Conservation (phyloP, 2,888 invertebrate species). For the Microplitis deprimator region DNA sequence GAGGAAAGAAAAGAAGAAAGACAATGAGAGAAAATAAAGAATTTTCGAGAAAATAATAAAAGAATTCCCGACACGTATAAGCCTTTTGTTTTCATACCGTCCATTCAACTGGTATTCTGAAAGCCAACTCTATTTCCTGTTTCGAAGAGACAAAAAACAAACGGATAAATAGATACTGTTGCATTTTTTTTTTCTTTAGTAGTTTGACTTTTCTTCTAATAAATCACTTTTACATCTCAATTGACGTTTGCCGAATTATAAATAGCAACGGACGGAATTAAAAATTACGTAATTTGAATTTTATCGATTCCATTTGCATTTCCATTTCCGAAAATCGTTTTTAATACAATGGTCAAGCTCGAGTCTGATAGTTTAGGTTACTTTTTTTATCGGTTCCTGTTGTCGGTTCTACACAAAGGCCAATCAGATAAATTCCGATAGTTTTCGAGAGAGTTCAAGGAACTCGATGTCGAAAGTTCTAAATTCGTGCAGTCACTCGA, state of each 20-base stretch:
- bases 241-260: background rate
- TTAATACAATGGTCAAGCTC: background rate
- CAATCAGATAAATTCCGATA: background rate
- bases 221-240: background rate
- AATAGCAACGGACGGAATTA: background rate
- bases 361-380: background rate
- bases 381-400: background rate
- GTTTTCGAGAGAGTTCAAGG: background rate
- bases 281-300: background rate
- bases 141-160: background rate
- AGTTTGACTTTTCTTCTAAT: background rate
- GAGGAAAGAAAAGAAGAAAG: constrained; percentile 2
- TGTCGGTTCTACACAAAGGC: background rate
- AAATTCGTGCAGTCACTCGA: background rate
- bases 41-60: constrained; percentile 22
- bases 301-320: background rate
- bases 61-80: constrained; percentile 35
- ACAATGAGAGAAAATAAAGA: constrained; percentile 5
- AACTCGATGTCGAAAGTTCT: background rate
- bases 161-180: constrained; percentile 16
- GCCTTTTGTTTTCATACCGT: constrained; percentile 27
- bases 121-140: constrained; percentile 13
- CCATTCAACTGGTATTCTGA: constrained; percentile 32
- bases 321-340: background rate
- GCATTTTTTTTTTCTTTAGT: background rate